phyloP scores from a whole-genome alignment of 2,113 vertebrate species.

The Alethe castanea region DNA sequence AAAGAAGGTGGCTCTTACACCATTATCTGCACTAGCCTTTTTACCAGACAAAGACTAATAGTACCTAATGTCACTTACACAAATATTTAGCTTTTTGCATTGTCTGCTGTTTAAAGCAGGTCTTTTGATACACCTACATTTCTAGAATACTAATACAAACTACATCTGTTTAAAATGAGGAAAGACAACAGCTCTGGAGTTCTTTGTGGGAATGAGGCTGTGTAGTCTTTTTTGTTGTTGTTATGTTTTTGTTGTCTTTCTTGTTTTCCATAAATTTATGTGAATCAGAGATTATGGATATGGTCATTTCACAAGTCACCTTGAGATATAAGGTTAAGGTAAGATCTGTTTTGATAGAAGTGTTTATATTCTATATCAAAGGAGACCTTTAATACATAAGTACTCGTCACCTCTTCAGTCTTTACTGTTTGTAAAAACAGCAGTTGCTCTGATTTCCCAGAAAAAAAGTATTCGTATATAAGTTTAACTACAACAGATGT shows the following conservation, averaged over 20 bases:
- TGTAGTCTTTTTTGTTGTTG: background rate
- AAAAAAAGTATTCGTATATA: background rate
- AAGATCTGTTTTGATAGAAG: background rate
- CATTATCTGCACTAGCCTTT: constrained; percentile 14
- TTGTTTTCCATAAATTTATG: background rate
- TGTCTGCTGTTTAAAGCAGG: background rate
- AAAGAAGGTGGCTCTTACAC: constrained; percentile 8
- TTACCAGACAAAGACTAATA: constrained; percentile 16
- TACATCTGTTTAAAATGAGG: background rate
- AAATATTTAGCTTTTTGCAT: constrained; percentile 20
- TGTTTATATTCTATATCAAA: background rate
- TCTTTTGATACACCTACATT: background rate
- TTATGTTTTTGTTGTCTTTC: background rate
- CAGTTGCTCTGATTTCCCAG: background rate
- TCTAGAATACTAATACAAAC: constrained; percentile 24
- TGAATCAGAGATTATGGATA: background rate
- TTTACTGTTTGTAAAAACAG: background rate
- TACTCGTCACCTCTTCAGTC: background rate
- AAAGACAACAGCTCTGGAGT: background rate
- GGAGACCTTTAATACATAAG: background rate
- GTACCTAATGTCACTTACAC: constrained; percentile 7
- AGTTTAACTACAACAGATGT: constrained; percentile 21
- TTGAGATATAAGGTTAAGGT: background rate
- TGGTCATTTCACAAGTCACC: background rate
- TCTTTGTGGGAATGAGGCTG: background rate